These are phyloP conservation scores for Ennomos fuscantarius DNA, from an alignment of 2,888 invertebrate species.

Conservation along the genomic window DNA sequence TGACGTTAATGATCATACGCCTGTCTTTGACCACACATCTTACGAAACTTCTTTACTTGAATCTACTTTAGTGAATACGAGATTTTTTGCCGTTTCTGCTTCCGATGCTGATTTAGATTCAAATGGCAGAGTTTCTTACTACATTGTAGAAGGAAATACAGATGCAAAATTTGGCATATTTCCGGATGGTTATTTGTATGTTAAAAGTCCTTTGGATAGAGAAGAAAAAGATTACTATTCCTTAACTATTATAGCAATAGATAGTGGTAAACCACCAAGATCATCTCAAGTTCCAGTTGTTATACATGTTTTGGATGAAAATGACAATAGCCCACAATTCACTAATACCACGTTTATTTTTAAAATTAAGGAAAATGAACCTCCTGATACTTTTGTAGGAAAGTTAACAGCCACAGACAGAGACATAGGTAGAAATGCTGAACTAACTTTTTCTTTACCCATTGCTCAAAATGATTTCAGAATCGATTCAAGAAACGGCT, in stretches of 20 bases:
- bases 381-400: slow-evolving; percentile 95
- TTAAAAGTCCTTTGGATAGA: slow-evolving; percentile 93
- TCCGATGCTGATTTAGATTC: slow-evolving; percentile 94
- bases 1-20: slow-evolving; percentile 98
- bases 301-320: slow-evolving; percentile 97
- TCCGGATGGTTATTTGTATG: slow-evolving; percentile 96
- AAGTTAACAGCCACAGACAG: slow-evolving; percentile 95
- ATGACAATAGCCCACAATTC: slow-evolving; percentile 97
- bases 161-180: slow-evolving; percentile 96
- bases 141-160: slow-evolving; percentile 93
- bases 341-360: slow-evolving; percentile 96
- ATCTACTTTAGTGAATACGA: slow-evolving; percentile 95
- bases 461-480: slow-evolving; percentile 92
- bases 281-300: slow-evolving; percentile 96
- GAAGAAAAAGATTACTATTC: slow-evolving; percentile 97
- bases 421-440: slow-evolving; percentile 96
- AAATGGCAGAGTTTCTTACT: slow-evolving; percentile 92
- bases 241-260: slow-evolving; percentile 92
- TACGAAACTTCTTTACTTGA: slow-evolving; percentile 97
- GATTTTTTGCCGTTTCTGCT: slow-evolving; percentile 95
- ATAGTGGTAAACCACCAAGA: slow-evolving; percentile 91
- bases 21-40: slow-evolving; percentile 95
- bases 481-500: slow-evolving; percentile 95
- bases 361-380: slow-evolving; percentile 94
- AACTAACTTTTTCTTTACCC: slow-evolving; percentile 92